phyloP scores from a whole-genome alignment of 1,140 invertebrate genomes.

The Drosophila mayri region DNA sequence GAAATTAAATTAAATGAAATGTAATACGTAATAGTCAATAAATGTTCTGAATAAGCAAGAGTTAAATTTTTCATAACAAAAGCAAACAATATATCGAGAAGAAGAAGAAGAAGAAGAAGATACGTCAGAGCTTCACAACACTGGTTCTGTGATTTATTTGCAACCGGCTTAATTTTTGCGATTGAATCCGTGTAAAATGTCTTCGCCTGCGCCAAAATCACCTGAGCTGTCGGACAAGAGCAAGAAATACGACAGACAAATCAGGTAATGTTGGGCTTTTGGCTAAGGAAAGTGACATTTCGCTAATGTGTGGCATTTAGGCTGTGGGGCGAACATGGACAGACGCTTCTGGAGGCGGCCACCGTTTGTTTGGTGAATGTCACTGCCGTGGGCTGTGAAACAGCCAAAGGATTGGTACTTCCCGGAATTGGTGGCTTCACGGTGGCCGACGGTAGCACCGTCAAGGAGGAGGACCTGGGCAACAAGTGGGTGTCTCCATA shows the following conservation, averaged over 20 bases:
- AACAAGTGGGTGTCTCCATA: conserved; percentile 89
- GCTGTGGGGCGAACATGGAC: conserved; percentile 99
- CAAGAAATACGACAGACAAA: conserved; percentile 86
- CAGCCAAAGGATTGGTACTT: conserved; percentile 96
- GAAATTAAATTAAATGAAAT: conserved; percentile 51
- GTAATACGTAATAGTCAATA: conserved; percentile 70
- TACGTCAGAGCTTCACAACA: conserved; percentile 38
- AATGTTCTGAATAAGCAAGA: conserved; percentile 58
- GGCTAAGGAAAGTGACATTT: background rate
- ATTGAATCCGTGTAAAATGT: conserved; percentile 60
- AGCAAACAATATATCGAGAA: background rate
- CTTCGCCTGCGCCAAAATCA: conserved; percentile 81
- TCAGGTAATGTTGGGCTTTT: conserved; percentile 54
- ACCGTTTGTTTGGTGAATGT: conserved; percentile 98
- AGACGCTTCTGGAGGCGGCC: conserved; percentile 93
- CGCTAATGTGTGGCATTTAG: conserved; percentile 74
- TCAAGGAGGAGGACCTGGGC: conserved; percentile 95
- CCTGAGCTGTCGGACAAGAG: conserved; percentile 85
- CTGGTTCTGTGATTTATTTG: conserved; percentile 35
- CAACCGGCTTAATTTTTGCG: conserved; percentile 53
- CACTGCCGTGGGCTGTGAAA: conserved; percentile 97
- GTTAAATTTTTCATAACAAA: conserved; percentile 10
- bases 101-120: background rate
- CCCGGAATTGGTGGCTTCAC: conserved; percentile 98
- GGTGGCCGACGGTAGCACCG: conserved; percentile 95